A percentile compares a stretch with the other conserved stretches of the same genome.
phyloP scores from a whole-genome alignment of 2,888 invertebrate genomes.

The Reticulitermes lucifugus region DNA sequence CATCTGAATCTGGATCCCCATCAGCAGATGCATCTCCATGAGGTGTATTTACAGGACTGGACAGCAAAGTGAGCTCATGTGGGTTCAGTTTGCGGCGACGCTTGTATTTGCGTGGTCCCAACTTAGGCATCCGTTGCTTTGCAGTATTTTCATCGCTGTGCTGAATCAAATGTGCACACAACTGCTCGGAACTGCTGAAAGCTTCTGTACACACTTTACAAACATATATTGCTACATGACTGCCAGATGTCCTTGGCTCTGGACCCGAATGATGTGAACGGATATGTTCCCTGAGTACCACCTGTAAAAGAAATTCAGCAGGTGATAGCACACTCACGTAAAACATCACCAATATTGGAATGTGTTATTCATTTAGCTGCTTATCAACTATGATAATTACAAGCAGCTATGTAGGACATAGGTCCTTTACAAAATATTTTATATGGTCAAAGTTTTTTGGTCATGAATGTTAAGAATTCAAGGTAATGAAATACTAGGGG shows the following conservation, averaged over 20 bases:
- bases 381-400: no score
- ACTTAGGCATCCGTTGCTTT: slow-evolving; percentile 81
- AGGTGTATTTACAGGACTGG: slow-evolving; percentile 55
- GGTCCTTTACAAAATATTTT: no score
- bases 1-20: slow-evolving; percentile 60
- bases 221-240: slow-evolving; percentile 73
- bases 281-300: slow-evolving; percentile 86
- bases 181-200: slow-evolving; percentile 76
- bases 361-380: no score
- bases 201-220: slow-evolving; percentile 83
- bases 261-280: slow-evolving; percentile 88
- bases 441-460: no score
- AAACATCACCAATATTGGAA: no score
- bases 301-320: slow-evolving; percentile 60
- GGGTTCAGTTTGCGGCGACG: slow-evolving; percentile 80
- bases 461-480: no score
- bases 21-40: slow-evolving; percentile 58
- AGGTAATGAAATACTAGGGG: no score
- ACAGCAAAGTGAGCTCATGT: slow-evolving; percentile 64
- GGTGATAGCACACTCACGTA: background rate
- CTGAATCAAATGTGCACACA: slow-evolving; percentile 85
- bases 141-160: slow-evolving; percentile 90
- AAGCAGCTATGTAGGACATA: no score
- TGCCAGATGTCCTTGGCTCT: slow-evolving; percentile 75
- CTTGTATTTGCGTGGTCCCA: slow-evolving; percentile 84